Base-by-base conservation (phyloP, 2,888 invertebrate genomes). In the Ophion costatus region DNA sequence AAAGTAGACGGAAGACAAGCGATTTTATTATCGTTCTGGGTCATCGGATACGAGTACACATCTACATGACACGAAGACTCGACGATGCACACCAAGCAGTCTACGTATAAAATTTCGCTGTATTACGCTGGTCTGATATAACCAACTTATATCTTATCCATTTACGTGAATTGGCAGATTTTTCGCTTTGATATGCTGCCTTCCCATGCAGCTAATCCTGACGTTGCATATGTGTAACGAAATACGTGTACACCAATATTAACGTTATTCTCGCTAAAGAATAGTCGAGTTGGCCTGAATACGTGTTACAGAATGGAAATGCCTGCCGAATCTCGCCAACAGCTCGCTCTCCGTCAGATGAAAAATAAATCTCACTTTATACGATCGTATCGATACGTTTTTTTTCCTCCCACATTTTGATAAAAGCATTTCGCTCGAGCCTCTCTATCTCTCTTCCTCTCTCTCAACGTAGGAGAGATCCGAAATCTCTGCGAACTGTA, bases 1-100 rank as follows among this genome's bases (percentile, higher is more conserved):
- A 22, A 56, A 42, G 77, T 63, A 22, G 73, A 80, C 64, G 11
- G 74, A 14, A 69, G 63, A 64, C 57, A 64, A 78, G 75, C 20
- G 42, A 77, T 70, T 82, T 59, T 75, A 59, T 78, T 85, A 83
- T 83, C 80, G 20, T 75, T 83, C 61, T 83, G 78, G 85, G 85
- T 85, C 82, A 85, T 83, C 78, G 59, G 59, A 83, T 85, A 76
- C 10, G 73, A 29, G 42, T 7, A 24, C 51, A 11, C 29, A 11
- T 29, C 14, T 22, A 7, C 14, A 17, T 61, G 22, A 66, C 24
- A 75, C 17, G 29, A 70, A 71, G 10, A 42, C 61, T 71, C 56
- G 76, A 73, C 74, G 38, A 57, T 80, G 73, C 74, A 70, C 6
- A 2, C 59, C 51, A 24, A 20, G 33, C 14, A 24, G 14, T 59